Conservation (phyloP, 2,888 invertebrate species). For the Caenorhabditis becei region DNA sequence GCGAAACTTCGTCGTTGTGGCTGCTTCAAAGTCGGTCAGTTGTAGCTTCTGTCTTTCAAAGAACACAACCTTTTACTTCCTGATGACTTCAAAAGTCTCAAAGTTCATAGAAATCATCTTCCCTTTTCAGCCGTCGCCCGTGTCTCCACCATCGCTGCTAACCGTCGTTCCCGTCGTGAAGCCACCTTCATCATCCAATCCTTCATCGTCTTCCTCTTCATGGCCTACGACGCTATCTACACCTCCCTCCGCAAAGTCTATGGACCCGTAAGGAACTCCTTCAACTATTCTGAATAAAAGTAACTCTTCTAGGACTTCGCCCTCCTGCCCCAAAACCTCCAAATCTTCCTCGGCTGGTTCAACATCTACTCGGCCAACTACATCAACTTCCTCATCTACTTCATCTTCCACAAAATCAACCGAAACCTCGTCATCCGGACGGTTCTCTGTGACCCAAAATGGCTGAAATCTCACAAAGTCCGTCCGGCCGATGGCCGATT, state of each 20-base stretch:
- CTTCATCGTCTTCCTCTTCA: conserved; percentile 35
- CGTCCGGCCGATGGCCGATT: conserved; percentile 20
- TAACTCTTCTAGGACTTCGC: conserved; percentile 31
- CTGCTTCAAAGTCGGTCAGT: conserved; percentile 41
- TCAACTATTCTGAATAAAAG: neutral
- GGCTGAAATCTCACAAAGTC: conserved; percentile 31
- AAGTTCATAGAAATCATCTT: neutral
- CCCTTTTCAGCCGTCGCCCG: conserved; percentile 31
- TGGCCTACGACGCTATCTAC: conserved; percentile 42
- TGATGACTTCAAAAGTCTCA: neutral
- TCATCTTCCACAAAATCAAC: conserved; percentile 41
- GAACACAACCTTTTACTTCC: neutral
- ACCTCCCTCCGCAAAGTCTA: conserved; percentile 30
- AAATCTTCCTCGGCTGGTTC: conserved; percentile 38
- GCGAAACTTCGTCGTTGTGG: conserved; percentile 41
- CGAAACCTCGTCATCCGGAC: conserved; percentile 20
- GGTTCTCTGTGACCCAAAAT: conserved; percentile 31
- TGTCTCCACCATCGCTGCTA: conserved; percentile 30
- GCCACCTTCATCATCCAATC: conserved; percentile 41
- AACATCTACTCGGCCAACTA: conserved; percentile 48
- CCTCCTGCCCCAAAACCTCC: conserved; percentile 17
- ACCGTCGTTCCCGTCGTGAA: conserved; percentile 35
- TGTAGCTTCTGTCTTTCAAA: neutral
- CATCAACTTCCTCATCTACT: conserved; percentile 45
- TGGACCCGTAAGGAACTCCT: conserved; percentile 19